phyloP scores from a whole-genome alignment of 2,888 invertebrate genomes.

The Chrysodeixis includens region DNA sequence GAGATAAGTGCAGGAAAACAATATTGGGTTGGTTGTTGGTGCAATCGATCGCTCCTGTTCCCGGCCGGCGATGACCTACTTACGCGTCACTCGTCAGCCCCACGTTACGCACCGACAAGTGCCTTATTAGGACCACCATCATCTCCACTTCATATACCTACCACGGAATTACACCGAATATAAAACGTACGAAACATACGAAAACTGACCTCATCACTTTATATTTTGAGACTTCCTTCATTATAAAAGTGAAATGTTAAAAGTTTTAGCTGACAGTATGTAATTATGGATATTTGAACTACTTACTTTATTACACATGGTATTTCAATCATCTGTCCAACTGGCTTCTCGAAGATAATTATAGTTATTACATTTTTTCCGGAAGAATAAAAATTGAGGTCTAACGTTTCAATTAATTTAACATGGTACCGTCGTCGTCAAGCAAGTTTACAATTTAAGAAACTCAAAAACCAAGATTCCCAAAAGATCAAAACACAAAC shows the following conservation, averaged over 20 bases:
- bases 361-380: not conserved
- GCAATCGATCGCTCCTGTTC: constrained; percentile 75
- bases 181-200: too few relatives aligned
- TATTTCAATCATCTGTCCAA: not conserved
- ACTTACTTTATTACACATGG: not conserved
- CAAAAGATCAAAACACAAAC: not conserved
- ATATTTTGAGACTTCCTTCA: not conserved
- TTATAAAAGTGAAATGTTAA: not conserved
- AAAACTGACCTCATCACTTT: too few relatives aligned
- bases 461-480: not conserved
- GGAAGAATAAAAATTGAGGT: not conserved
- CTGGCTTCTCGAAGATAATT: not conserved
- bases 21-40: constrained; percentile 70
- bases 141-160: constrained; percentile 30
- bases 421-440: not conserved
- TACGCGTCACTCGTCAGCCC: constrained; percentile 63
- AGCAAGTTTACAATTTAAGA: not conserved
- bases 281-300: not conserved
- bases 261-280: not conserved
- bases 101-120: constrained; percentile 65
- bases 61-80: constrained; percentile 74
- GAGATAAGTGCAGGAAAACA: constrained; percentile 62
- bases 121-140: constrained; percentile 47
- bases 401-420: not conserved
- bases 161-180: constrained; percentile 19